Evolutionary conservation across 2,888 invertebrate genomes (phyloP), one percentile per base, ranked within the genome.

Genomic region (Agrochola lota): DNA sequence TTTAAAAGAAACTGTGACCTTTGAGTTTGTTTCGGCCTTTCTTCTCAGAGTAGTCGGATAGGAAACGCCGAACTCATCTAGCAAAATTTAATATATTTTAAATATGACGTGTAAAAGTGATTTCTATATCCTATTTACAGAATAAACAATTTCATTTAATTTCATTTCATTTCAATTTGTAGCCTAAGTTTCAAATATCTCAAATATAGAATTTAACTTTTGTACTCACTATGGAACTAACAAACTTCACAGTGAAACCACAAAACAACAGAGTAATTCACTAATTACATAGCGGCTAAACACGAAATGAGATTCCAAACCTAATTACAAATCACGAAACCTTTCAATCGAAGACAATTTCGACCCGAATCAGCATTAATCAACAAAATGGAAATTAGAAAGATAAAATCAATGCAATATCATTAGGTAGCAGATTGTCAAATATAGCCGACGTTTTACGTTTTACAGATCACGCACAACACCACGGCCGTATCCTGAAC

Each of bases 391-490:
- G 73, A 90, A 90, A 91, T 90, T 84, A 89, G 74, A 80, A 80
- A 84, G 89, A 90, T 91, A 89, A 85, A 89, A 91, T 91, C 90
- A 90, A 87, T 91, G 88, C 87, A 88, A 90, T 90, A 90, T 89
- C 88, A 91, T 92, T 90, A 83, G 76, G 60, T 49, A 87, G 78
- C 85, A 85, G 87, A 90, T 91, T 92, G 92, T 91, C 89, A 88
- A 90, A 35, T 35, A 35, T 35, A 91, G 91, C 74, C 87, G 88
- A 88, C 83, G 82, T 88, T 90, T 91, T 88, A 90, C 91, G 90
- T 90, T 92, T 91, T 92, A 92, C 91, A 91, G 93, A 95, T 94
- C 95, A 95, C 95, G 95, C 92, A 93, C 90, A 84, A 85, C 84
- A 85, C 88, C 75, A 80, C 89, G 83, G 81, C 90, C 87, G 87